These are phyloP conservation scores for Biston stratarius DNA, from an alignment of 2,888 invertebrate genomes.

Conservation along the genomic window DNA sequence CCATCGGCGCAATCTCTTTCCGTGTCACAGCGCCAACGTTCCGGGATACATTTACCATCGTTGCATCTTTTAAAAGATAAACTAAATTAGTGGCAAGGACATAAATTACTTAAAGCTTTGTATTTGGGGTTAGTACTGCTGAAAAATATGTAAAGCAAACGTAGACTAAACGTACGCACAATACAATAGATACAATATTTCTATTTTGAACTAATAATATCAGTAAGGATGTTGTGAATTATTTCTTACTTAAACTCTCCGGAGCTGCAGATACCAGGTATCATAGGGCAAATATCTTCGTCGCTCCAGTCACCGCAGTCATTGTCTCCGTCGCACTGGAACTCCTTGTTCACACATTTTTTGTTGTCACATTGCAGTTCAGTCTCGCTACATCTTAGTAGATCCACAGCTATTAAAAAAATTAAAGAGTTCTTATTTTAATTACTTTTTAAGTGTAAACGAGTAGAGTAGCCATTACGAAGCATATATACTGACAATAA, in stretches of 20 bases:
- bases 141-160: too few relatives aligned
- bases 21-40: conserved; percentile 92
- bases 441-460: too few relatives aligned
- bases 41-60: conserved; percentile 92
- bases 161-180: too few relatives aligned
- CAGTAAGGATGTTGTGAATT: not conserved
- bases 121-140: too few relatives aligned
- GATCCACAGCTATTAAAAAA: conserved; percentile 65
- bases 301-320: conserved; percentile 96
- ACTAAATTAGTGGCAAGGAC: not conserved
- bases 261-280: conserved; percentile 88
- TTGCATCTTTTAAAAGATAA: conserved; percentile 85
- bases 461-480: too few relatives aligned
- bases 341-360: conserved; percentile 91
- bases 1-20: conserved; percentile 93
- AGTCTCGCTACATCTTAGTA: conserved; percentile 89
- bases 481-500: too few relatives aligned
- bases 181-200: too few relatives aligned
- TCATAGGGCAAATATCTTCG: conserved; percentile 91
- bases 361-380: conserved; percentile 91
- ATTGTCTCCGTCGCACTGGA: conserved; percentile 94
- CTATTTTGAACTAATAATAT: too few relatives aligned
- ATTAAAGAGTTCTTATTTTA: not conserved
- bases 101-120: too few relatives aligned
- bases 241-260: conserved; percentile 89